These are phyloP conservation scores for Cololabis saira DNA, from an alignment of 2,113 vertebrate genomes.

Conservation along the genomic window DNA sequence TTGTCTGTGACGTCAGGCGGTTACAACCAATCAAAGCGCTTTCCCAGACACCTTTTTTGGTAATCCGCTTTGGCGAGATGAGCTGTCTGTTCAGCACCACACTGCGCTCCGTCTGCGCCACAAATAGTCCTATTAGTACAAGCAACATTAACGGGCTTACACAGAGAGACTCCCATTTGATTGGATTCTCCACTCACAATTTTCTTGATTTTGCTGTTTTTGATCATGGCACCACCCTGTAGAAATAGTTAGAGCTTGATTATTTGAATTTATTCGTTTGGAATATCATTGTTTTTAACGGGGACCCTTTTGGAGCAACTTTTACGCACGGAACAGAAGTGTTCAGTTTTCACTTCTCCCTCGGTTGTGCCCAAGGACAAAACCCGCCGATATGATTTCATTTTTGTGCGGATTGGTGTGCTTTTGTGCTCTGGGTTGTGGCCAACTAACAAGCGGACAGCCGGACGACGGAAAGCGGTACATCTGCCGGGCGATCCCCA, in stretches of 20 bases:
- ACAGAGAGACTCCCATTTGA: conserved; percentile 16
- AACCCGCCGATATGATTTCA: conserved; percentile 70
- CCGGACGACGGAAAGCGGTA: conserved; percentile 86
- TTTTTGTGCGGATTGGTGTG: conserved; percentile 73
- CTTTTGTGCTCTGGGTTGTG: conserved; percentile 68
- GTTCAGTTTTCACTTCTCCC: neutral
- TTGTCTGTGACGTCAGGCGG: conserved; percentile 60
- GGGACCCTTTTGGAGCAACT: neutral
- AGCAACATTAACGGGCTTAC: conserved; percentile 56
- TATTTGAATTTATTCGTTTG: neutral
- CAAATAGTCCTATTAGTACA: conserved; percentile 57
- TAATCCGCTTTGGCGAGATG: conserved; percentile 69
- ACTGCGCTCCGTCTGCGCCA: conserved; percentile 35
- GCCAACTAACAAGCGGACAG: conserved; percentile 59
- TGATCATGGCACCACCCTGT: conserved; percentile 1
- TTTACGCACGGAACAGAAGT: conserved; percentile 52
- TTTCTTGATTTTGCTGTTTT: conserved; percentile 1
- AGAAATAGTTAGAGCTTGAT: neutral
- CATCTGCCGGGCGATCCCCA: conserved; percentile 90
- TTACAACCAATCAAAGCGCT: conserved; percentile 67
- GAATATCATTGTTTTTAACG: no score
- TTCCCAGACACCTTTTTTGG: conserved; percentile 53
- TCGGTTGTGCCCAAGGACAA: neutral
- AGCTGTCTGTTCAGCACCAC: conserved; percentile 69
- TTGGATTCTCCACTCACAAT: conserved; percentile 30